A percentile compares a stretch with the other conserved stretches of the same genome.
Conservation (phyloP, 2,797 vertebrate species). For the Microctenopoma stevenorrisi region DNA sequence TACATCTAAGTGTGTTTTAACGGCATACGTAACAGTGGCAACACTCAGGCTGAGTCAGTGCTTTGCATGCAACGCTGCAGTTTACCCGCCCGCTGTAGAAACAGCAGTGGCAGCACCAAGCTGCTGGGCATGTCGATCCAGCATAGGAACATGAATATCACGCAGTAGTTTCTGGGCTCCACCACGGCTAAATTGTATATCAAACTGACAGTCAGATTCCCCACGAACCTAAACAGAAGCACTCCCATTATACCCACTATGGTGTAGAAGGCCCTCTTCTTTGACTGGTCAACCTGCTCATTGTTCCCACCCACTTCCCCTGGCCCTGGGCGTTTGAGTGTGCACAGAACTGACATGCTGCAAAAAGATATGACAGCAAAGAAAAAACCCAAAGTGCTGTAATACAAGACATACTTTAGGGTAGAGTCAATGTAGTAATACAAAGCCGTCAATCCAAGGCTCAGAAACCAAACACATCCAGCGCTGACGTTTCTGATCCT, state of each 20-base stretch:
- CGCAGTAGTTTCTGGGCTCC: rapidly evolving
- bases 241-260: conserved; percentile 5
- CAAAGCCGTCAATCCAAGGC: rapidly evolving
- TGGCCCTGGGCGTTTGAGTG: conserved; percentile 27
- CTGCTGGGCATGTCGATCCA: conserved; percentile 23
- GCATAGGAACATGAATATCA: rapidly evolving
- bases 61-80: neutral
- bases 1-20: no score
- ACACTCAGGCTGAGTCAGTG: neutral
- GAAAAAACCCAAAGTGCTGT: rapidly evolving
- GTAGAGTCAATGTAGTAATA: rapidly evolving
- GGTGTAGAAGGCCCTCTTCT: conserved; percentile 27
- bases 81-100: conserved; percentile 35
- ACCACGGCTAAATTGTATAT: rapidly evolving
- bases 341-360: conserved; percentile 30
- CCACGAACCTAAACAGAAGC: conserved; percentile 7
- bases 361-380: conserved; percentile 9
- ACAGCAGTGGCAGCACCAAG: conserved; percentile 37
- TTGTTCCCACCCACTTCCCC: conserved; percentile 1
- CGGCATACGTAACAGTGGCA: no score
- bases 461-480: conserved; percentile 23
- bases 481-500: neutral
- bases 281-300: conserved; percentile 18
- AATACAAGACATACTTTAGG: rapidly evolving
- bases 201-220: neutral